A percentile compares a stretch with the other conserved stretches of the same genome.
Conservation (phyloP, 64 coral and sea anemone genomes). For the Exaiptasia diaphana region DNA sequence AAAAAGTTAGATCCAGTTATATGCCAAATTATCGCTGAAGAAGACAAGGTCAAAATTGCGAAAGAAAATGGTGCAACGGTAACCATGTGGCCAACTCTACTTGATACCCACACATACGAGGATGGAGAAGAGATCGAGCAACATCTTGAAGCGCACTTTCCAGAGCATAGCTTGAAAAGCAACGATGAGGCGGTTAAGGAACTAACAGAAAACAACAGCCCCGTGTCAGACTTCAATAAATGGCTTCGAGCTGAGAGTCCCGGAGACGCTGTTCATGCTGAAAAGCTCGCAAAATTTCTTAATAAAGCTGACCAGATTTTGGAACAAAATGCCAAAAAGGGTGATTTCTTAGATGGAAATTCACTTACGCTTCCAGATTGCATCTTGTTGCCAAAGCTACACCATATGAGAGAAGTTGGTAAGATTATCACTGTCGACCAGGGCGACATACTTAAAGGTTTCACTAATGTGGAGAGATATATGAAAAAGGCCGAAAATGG, state of each 20-base stretch:
- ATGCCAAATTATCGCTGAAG: no score
- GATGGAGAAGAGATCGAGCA: constrained; percentile 14
- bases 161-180: background rate
- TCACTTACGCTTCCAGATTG: constrained; percentile 62
- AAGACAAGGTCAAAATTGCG: no score
- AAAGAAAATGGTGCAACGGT: no score
- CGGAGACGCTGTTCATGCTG: constrained; percentile 5
- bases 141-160: constrained; percentile 41
- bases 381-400: constrained; percentile 62
- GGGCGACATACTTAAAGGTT: no score
- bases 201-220: background rate
- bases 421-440: no score
- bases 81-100: no score
- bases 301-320: constrained; percentile 41
- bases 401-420: constrained; percentile 45
- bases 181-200: background rate
- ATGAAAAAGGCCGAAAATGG: no score
- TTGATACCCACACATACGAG: no score
- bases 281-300: constrained; percentile 24
- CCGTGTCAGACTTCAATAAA: background rate
- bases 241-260: constrained; percentile 24
- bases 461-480: no score
- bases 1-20: no score
- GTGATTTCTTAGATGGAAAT: constrained; percentile 39
- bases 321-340: background rate